Conservation (phyloP, 1,140 invertebrate genomes). For the Triops longicaudatus region DNA sequence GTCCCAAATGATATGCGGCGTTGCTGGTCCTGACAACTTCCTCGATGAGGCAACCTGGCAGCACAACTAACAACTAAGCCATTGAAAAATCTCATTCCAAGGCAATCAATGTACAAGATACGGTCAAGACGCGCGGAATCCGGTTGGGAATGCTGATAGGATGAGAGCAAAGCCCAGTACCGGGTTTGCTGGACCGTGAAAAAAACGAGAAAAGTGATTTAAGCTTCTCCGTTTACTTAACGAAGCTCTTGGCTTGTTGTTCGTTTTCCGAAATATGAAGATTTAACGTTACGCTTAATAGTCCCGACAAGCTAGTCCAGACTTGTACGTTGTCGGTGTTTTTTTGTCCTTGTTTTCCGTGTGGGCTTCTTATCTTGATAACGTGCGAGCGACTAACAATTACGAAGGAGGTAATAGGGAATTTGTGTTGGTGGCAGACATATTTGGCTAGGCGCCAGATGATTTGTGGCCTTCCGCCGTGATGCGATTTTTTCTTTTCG, state of each 20-base stretch:
- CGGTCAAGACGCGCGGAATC: neutral
- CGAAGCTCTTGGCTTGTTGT: neutral
- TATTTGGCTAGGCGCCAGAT: neutral
- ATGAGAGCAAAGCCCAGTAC: neutral
- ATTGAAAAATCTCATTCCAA: slow-evolving; percentile 1
- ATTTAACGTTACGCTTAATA: neutral
- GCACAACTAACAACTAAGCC: neutral
- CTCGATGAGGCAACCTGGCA: neutral
- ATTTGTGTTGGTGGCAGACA: neutral
- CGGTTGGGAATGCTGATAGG: neutral
- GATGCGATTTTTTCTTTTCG: neutral
- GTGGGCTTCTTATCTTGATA: neutral
- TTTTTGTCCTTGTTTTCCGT: neutral
- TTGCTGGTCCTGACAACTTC: neutral
- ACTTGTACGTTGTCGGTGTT: neutral
- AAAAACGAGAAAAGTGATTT: neutral
- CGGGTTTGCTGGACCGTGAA: neutral
- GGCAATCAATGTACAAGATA: neutral
- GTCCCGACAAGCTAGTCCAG: neutral
- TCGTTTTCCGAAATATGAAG: neutral
- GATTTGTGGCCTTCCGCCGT: neutral
- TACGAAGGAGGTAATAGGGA: neutral
- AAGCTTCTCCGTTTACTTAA: neutral
- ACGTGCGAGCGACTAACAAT: neutral
- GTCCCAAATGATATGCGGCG: neutral